Base-by-base conservation (phyloP, 2,113 vertebrate genomes). In the Psilopsiagon aymara region DNA sequence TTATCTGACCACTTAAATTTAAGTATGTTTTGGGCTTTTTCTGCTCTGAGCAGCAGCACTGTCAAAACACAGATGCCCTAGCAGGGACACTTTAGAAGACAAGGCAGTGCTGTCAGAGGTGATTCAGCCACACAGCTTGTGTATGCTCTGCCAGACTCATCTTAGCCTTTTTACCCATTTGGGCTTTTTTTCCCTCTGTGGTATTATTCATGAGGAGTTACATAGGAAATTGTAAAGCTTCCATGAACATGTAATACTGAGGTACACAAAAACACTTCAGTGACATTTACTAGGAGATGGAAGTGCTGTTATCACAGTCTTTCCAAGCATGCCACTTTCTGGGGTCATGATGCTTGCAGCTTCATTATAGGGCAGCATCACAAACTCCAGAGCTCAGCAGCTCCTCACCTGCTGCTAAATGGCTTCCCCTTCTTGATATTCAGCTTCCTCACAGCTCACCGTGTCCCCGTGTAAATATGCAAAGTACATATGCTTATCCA, bases 31-130 rank as follows among this genome's bases (percentile, higher is more conserved):
- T 39, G 39, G 35, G 3, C 11, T 82, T 69, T 16, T 18, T 18
- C 41, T 73, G 28, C 44, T 70, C 46, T 69, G 57, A 83, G 69
- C 60, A 78, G n/a, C 37, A 77, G 41, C 37, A 39, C 39, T 60
- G 27, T 53, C 10, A 60, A 77, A 91, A 29, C 12, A 18, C 24
- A 49, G 52, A 39, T 49, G 21, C 17, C 7, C n/a, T 28, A 16
- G 51, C 2, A 2, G 33, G 46, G 27, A 47, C 37, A 37, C 25
- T 33, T 31, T 59, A 53, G 41, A 80, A 83, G 51, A 70, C 53
- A 41, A 1, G 10, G 67, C 1, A 1, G 25, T 81, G 24, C 27
- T 63, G 62, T 8, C 0, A 0, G 27, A 82, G 20, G 10, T 29
- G 68, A 70, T 70, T 82, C 71, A 82, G 33, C 27, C 74, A 57